A percentile compares a stretch with the other conserved stretches of the same genome.
Conservation (phyloP, 2,888 invertebrate genomes). For the Suillia variegata region DNA sequence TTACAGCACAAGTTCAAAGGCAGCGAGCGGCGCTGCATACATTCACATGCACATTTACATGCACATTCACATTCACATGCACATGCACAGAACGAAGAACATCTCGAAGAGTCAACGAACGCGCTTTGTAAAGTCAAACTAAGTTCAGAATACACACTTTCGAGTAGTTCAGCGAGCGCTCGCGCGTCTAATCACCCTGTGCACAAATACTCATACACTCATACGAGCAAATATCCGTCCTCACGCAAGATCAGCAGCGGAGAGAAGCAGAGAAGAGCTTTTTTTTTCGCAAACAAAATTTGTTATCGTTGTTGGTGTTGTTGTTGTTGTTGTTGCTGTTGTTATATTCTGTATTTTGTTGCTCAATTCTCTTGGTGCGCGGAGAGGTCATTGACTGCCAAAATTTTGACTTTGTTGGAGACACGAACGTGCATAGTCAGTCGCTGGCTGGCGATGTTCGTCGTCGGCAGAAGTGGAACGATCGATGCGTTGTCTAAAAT, state of each 20-base stretch:
- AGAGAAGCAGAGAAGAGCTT: constrained; percentile 4
- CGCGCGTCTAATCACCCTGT: constrained; percentile 19
- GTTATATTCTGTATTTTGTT: too few relatives aligned
- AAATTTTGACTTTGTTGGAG: constrained; percentile 36
- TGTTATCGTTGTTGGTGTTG: not conserved
- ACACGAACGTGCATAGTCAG: constrained; percentile 44
- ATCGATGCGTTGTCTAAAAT: not conserved
- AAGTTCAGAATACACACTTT: not conserved
- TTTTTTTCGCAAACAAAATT: not conserved
- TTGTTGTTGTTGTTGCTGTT: not conserved
- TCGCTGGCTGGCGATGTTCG: not conserved
- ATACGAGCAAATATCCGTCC: not conserved
- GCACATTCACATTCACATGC: too few relatives aligned
- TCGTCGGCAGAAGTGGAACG: not conserved
- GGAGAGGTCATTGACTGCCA: constrained; percentile 47
- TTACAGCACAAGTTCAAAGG: not conserved
- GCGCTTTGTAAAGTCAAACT: not conserved
- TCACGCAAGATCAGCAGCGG: constrained; percentile 25
- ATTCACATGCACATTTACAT: too few relatives aligned
- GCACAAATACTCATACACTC: not conserved
- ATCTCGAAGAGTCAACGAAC: not conserved
- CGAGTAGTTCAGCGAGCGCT: not conserved
- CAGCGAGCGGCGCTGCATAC: not conserved
- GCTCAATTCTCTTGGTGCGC: constrained; percentile 13
- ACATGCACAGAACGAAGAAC: too few relatives aligned